phyloP scores from a whole-genome alignment of 2,888 invertebrate species.

The Fragum whitleyi region DNA sequence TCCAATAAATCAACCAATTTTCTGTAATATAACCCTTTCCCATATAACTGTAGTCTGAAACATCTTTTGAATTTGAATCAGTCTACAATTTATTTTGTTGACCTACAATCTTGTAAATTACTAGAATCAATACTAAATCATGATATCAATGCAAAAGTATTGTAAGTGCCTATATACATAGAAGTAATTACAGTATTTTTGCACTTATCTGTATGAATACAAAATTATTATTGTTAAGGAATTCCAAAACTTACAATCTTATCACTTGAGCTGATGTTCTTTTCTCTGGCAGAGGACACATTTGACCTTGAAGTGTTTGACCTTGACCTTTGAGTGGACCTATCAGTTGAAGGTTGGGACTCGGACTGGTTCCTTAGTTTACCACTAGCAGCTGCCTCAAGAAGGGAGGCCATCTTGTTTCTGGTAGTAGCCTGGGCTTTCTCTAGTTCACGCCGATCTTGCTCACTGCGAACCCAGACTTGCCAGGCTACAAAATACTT shows the following conservation, averaged over 20 bases:
- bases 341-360: conserved; percentile 16
- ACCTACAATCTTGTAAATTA: too few relatives aligned
- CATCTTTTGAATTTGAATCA: too few relatives aligned
- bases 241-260: conserved; percentile 26
- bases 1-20: too few relatives aligned
- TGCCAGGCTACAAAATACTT: conserved; percentile 78
- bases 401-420: conserved; percentile 82
- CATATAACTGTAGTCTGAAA: too few relatives aligned
- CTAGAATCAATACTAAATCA: too few relatives aligned
- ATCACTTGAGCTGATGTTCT: conserved; percentile 14
- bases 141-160: too few relatives aligned
- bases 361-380: conserved; percentile 63
- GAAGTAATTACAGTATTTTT: too few relatives aligned
- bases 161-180: too few relatives aligned
- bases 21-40: too few relatives aligned
- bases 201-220: too few relatives aligned
- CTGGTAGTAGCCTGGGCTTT: conserved; percentile 77
- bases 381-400: conserved; percentile 81
- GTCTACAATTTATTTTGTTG: too few relatives aligned
- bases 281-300: background rate
- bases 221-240: too few relatives aligned
- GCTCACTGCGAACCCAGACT: conserved; percentile 74
- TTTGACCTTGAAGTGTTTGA: conserved; percentile 24
- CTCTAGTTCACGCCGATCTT: conserved; percentile 72
- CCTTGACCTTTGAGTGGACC: conserved; percentile 26